Base-by-base conservation (phyloP, 2,113 vertebrate genomes). In the Addax nasomaculatus region DNA sequence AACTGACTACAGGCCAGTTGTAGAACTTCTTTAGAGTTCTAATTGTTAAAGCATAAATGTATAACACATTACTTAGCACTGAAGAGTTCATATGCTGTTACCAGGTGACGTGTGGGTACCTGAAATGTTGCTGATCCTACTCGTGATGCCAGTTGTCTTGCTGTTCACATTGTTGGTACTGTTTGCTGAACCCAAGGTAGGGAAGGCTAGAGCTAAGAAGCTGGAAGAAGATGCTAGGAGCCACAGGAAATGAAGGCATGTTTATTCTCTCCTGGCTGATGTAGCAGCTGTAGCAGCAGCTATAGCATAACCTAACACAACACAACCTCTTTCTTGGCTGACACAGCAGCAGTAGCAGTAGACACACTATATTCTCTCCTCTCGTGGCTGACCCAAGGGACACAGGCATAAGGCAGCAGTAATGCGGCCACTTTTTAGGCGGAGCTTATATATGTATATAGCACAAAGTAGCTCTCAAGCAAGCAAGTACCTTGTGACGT, bases 401-500 rank as follows among this genome's bases (percentile, higher is more conserved):
- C n/a, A 70, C n/a, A 23, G n/a, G 19, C 67, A 23, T 70, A n/a
- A 70, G 9, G 67, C 19, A 39, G n/a, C 19, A 70, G 19, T 70
- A 70, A 70, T 6, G 67, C 10, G 1, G 0, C 10, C 67, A 70
- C 9, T 70, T 39, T 70, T 39, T 70, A 36, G n/a, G n/a, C 0
- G 2, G 67, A 70, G n/a, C 67, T 36, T 12, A 23, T 6, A 23
- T 39, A 70, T 3, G n/a, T 5, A 21, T 21, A 36, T 21, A 36
- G n/a, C 19, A 21, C 64, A 70, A 70, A 70, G 64, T 36, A 23
- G 67, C 67, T 73, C 67, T 23, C 11, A 1, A 39, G 36, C 67
- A 70, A 70, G n/a, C n/a, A 70, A 70, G 67, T 39, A 73, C n/a
- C 10, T 73, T 6, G 10, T 39, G n/a, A 70, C 0, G 0, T 39